phyloP scores from a whole-genome alignment of 1,140 invertebrate genomes.

The Apis laboriosa region DNA sequence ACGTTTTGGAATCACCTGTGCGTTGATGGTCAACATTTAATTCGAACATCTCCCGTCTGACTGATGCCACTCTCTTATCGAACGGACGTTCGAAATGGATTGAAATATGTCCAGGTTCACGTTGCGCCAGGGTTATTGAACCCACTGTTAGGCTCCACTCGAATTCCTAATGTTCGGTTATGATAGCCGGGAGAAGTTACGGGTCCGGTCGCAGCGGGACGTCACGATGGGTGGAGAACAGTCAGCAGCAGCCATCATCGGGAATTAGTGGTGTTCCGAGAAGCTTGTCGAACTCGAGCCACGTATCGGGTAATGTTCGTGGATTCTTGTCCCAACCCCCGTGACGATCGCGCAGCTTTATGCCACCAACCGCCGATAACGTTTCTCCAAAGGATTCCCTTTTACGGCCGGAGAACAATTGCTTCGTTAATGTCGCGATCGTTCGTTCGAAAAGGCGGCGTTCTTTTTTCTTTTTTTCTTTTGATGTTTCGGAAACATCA shows the following conservation, averaged over 20 bases:
- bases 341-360: slow-evolving; percentile 32
- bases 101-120: slow-evolving; percentile 66
- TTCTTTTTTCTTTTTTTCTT: too few species aligned
- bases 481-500: neutral
- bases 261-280: slow-evolving; percentile 65
- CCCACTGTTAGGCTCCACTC: slow-evolving; percentile 46
- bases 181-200: slow-evolving; percentile 62
- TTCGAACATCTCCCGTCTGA: slow-evolving; percentile 63
- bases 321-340: slow-evolving; percentile 29
- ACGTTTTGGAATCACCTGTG: slow-evolving; percentile 66
- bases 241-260: slow-evolving; percentile 59
- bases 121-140: slow-evolving; percentile 60
- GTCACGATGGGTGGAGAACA: slow-evolving; percentile 57
- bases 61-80: slow-evolving; percentile 68
- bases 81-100: slow-evolving; percentile 56
- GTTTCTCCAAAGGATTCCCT: neutral
- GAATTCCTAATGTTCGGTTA: slow-evolving; percentile 70
- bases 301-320: slow-evolving; percentile 29
- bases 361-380: slow-evolving; percentile 20
- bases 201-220: slow-evolving; percentile 58
- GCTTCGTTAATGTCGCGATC: neutral
- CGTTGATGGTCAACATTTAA: slow-evolving; percentile 49
- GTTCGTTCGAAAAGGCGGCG: neutral
- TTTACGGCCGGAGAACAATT: slow-evolving; percentile 28
- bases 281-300: slow-evolving; percentile 50